phyloP scores from a whole-genome alignment of 2,113 vertebrate genomes.

The Mesoclemmys tuberculata region DNA sequence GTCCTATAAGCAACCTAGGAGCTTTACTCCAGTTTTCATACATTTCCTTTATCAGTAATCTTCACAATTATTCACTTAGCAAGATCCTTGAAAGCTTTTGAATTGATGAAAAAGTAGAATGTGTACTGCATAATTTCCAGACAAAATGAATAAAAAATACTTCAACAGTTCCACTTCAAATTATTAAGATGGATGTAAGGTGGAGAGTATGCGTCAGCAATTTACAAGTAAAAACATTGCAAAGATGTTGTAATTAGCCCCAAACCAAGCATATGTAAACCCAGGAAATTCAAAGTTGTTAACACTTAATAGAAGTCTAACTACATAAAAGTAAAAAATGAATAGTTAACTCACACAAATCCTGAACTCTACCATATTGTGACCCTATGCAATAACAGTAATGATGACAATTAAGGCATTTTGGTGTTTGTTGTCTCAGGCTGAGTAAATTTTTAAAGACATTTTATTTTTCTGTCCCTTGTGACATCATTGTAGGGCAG shows the following conservation, averaged over 20 bases:
- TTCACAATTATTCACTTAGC: not conserved
- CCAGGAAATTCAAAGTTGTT: too few relatives aligned
- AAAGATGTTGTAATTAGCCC: not conserved
- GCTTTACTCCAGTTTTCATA: accelerated
- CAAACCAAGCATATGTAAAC: too few relatives aligned
- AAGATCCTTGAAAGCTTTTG: not conserved
- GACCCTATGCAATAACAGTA: not conserved
- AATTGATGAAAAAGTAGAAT: not conserved
- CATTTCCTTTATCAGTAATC: not conserved
- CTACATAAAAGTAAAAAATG: too few relatives aligned
- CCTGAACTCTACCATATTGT: not conserved
- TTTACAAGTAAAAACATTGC: not conserved
- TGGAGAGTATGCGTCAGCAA: not conserved
- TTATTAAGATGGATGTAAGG: not conserved
- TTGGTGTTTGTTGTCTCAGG: not conserved
- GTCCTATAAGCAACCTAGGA: not conserved
- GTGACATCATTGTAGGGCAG: too few relatives aligned
- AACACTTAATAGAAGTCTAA: too few relatives aligned
- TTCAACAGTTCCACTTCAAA: too few relatives aligned
- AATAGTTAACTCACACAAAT: too few relatives aligned
- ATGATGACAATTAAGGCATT: not conserved
- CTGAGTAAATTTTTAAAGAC: not conserved
- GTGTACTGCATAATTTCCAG: accelerated
- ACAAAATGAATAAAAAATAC: not conserved
- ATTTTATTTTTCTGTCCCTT: not conserved